Percentiles rank a stretch among this genome's conserved stretches.
These are phyloP conservation scores for Chamaedrilus cognettii DNA, from an alignment of 2,888 invertebrate species.

Conservation along the genomic window DNA sequence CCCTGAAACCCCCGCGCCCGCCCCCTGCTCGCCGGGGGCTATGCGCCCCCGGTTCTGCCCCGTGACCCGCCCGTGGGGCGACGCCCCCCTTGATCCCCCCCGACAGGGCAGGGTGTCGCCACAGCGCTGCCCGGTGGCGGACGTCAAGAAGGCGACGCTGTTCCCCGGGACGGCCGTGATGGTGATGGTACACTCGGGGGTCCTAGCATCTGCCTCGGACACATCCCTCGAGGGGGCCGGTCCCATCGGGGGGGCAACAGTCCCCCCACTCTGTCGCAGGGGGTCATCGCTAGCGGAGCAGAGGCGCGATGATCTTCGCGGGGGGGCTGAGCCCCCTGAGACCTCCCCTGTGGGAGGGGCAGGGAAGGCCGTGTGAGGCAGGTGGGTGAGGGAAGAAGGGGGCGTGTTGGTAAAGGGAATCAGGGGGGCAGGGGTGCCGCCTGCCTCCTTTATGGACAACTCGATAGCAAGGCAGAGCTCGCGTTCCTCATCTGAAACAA, in stretches of 20 bases:
- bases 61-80: background rate
- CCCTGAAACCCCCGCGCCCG: background rate
- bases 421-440: background rate
- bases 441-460: constrained; percentile 64
- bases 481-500: constrained; percentile 38
- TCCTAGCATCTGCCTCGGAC: too few relatives aligned
- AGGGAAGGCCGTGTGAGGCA: background rate
- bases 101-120: background rate
- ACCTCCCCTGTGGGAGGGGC: background rate
- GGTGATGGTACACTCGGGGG: background rate
- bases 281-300: background rate
- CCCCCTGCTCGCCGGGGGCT: background rate
- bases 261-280: background rate
- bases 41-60: background rate
- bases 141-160: background rate
- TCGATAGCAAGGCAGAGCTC: constrained; percentile 62
- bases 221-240: background rate
- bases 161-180: background rate
- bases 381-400: background rate
- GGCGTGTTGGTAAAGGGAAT: too few relatives aligned
- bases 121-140: background rate
- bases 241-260: too few relatives aligned
- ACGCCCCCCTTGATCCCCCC: background rate
- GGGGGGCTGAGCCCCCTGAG: background rate
- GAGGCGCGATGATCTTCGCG: background rate